A percentile compares a stretch with the other conserved stretches of the same genome.
Conservation (phyloP, 2,888 invertebrate species). For the Polylopha cassiicola region DNA sequence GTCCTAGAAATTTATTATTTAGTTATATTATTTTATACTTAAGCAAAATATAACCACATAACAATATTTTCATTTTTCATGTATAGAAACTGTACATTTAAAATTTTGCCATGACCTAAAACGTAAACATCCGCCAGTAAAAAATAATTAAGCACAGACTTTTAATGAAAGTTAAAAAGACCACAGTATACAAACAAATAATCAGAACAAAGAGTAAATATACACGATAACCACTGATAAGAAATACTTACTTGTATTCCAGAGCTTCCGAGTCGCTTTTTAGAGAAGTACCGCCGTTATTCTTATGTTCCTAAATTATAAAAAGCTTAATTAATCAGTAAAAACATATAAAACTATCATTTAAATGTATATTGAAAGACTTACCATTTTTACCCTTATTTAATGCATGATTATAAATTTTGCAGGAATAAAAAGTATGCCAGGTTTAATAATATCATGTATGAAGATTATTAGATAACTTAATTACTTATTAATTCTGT, state of each 20-base stretch:
- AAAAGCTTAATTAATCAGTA: conserved; percentile 11
- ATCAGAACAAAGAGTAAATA: conserved; percentile 21
- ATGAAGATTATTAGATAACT: conserved; percentile 8
- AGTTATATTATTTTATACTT: no score
- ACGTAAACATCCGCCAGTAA: no score
- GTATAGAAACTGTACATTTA: no score
- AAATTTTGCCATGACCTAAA: no score
- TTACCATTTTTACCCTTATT: conserved; percentile 14
- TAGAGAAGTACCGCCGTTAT: conserved; percentile 31
- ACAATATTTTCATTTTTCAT: no score
- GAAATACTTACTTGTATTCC: conserved; percentile 58
- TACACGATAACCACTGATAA: conserved; percentile 22
- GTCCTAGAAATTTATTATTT: no score
- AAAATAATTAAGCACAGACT: no score
- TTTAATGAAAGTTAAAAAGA: conserved; percentile 13
- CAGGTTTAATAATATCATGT: background rate
- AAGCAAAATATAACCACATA: no score
- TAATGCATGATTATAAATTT: conserved; percentile 11
- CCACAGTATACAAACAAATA: conserved; percentile 30
- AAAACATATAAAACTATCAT: conserved; percentile 1
- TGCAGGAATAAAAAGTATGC: background rate
- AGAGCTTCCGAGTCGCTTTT: conserved; percentile 39
- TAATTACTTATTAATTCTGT: conserved; percentile 4
- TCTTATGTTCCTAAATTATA: conserved; percentile 18
- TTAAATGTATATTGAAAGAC: conserved; percentile 1